Evolutionary conservation across 2,113 vertebrate genomes (phyloP).

Genomic region (Nesoenas mayeri): DNA sequence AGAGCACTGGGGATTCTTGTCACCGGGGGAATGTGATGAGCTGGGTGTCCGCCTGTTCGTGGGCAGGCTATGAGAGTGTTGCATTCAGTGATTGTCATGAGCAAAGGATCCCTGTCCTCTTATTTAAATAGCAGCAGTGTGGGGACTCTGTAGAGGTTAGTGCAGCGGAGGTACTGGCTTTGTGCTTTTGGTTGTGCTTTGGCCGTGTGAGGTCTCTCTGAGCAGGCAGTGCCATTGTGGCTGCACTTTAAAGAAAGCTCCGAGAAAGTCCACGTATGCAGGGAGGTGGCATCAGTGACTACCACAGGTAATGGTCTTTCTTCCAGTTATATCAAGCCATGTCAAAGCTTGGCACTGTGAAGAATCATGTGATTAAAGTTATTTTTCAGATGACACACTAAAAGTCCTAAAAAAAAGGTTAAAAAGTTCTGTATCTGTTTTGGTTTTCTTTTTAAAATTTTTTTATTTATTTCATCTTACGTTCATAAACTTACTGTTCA

Average conservation of each 20-base stretch:
- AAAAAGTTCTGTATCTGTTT: neutral
- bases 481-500: neutral
- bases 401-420: neutral
- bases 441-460: neutral
- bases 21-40: neutral
- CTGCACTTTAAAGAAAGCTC: neutral
- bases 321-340: neutral
- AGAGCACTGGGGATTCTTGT: neutral
- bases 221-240: neutral
- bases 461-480: neutral
- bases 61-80: neutral
- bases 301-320: neutral
- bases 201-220: accelerated
- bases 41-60: neutral
- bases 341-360: neutral
- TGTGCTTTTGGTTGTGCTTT: neutral
- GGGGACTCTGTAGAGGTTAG: accelerated
- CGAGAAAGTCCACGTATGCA: accelerated
- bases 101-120: neutral
- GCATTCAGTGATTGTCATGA: neutral
- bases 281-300: neutral
- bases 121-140: neutral
- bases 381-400: neutral
- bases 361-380: neutral
- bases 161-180: neutral